A percentile compares a stretch with the other conserved stretches of the same genome.
These are phyloP conservation scores for Taxidea taxus DNA, from an alignment of 2,113 vertebrate species.

Conservation along the genomic window DNA sequence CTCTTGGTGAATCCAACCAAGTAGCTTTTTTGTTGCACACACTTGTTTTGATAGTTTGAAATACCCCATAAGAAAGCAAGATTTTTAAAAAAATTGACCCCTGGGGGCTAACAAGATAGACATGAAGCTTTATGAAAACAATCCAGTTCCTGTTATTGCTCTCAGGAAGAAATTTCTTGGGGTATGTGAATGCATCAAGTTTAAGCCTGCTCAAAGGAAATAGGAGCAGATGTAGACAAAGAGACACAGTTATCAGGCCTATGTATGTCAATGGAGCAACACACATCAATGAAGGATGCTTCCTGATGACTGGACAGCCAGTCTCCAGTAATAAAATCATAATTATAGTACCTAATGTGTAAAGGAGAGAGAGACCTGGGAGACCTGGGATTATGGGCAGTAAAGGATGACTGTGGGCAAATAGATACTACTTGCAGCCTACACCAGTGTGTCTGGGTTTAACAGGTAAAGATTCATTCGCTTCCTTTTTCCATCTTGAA, in stretches of 20 bases:
- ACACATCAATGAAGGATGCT: background rate
- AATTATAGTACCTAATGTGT: background rate
- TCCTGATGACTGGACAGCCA: background rate
- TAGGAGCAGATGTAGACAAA: background rate
- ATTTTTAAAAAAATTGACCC: background rate
- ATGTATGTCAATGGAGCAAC: background rate
- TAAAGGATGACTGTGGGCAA: background rate
- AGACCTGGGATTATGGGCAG: background rate
- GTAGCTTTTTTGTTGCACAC: background rate
- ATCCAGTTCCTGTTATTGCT: background rate
- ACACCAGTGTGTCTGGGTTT: background rate
- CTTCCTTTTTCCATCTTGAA: background rate
- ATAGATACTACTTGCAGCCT: background rate
- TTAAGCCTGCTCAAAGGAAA: background rate
- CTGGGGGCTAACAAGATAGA: background rate
- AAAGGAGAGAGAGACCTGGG: background rate
- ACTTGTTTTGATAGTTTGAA: constrained; percentile 46
- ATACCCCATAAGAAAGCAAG: background rate
- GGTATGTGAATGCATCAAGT: background rate
- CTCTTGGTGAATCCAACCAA: background rate
- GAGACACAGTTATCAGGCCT: background rate
- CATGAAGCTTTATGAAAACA: background rate
- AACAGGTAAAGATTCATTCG: background rate
- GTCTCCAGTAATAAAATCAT: constrained; percentile 6
- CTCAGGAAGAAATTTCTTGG: background rate